These are phyloP conservation scores for Capreolus pygargus DNA, from an alignment of 2,113 vertebrate genomes.

Conservation along the genomic window DNA sequence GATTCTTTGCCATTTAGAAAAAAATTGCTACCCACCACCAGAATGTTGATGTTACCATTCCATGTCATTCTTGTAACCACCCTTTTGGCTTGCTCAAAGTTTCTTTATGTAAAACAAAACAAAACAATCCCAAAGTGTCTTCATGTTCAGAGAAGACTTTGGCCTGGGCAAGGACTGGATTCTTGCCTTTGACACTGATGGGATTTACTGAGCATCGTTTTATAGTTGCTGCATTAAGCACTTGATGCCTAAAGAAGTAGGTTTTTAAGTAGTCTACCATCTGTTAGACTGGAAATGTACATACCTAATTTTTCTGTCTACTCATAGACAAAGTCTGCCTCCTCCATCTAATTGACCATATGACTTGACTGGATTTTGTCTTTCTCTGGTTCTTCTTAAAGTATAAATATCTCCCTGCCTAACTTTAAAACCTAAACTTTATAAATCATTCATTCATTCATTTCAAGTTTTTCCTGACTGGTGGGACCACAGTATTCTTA, in stretches of 20 bases:
- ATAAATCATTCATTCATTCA: neutral
- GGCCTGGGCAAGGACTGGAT: neutral
- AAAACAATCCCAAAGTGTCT: neutral
- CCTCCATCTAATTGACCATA: neutral
- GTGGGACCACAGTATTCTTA: neutral
- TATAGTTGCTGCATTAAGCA: neutral
- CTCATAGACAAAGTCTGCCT: neutral
- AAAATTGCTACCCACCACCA: neutral
- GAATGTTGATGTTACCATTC: neutral
- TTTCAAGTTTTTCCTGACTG: neutral
- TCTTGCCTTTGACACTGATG: neutral
- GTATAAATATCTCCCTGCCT: neutral
- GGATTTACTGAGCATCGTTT: neutral
- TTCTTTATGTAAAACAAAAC: neutral
- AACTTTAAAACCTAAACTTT: neutral
- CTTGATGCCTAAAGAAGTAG: neutral
- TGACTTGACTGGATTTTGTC: neutral
- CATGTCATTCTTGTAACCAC: neutral
- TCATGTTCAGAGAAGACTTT: neutral
- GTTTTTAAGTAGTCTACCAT: neutral
- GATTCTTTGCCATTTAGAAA: neutral
- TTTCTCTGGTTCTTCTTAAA: neutral
- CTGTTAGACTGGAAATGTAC: neutral
- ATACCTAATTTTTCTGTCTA: neutral
- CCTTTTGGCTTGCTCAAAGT: neutral